Conservation (phyloP, 2,888 invertebrate genomes). For the Volucella zonaria region DNA sequence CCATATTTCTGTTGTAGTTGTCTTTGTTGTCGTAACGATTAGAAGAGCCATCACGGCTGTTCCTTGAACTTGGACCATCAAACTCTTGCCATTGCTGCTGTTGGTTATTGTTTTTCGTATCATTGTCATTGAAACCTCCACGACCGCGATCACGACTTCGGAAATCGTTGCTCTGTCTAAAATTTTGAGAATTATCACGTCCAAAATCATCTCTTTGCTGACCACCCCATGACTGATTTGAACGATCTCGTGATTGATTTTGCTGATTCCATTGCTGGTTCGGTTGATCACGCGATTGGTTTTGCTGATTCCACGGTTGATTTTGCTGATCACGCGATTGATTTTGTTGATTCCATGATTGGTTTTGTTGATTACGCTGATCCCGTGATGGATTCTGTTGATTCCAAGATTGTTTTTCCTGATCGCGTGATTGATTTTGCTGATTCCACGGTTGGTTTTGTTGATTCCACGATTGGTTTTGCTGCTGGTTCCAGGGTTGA, state of each 20-base stretch:
- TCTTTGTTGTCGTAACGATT: constrained; percentile 56
- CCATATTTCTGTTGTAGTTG: constrained; percentile 46
- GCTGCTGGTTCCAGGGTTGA: too few species aligned
- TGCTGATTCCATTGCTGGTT: constrained; percentile 36
- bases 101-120: constrained; percentile 40
- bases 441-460: constrained; percentile 42
- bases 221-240: constrained; percentile 2
- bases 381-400: constrained; percentile 3
- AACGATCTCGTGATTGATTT: constrained; percentile 15
- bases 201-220: constrained; percentile 35
- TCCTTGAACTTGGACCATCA: constrained; percentile 24
- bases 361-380: constrained; percentile 13
- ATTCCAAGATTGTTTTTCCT: constrained; percentile 13
- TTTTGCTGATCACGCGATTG: constrained; percentile 28
- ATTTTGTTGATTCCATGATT: constrained; percentile 32
- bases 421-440: constrained; percentile 16
- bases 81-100: constrained; percentile 39
- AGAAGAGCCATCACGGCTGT: constrained; percentile 39
- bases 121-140: constrained; percentile 32
- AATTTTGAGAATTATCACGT: constrained; percentile 32
- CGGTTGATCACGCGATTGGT: constrained; percentile 27
- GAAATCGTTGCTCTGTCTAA: constrained; percentile 33
- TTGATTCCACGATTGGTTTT: background rate
- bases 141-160: constrained; percentile 33
- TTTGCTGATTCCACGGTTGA: constrained; percentile 31